phyloP scores from a whole-genome alignment of 2,113 vertebrate species.

The Origma solitaria region DNA sequence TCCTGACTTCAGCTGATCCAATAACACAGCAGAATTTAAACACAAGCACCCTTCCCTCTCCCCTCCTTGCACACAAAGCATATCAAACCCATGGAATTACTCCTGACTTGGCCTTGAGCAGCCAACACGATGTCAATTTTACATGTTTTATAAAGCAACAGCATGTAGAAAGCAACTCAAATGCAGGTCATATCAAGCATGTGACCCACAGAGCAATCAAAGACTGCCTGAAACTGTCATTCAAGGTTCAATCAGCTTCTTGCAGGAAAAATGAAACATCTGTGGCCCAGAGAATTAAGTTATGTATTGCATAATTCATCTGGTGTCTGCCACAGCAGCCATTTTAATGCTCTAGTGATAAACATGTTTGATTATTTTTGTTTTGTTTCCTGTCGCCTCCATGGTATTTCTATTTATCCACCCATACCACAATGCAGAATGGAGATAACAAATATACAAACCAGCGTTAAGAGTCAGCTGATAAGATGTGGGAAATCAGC shows the following conservation, averaged over 20 bases:
- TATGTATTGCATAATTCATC: slow-evolving; percentile 64
- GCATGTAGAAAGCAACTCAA: slow-evolving; percentile 57
- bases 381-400: slow-evolving; percentile 59
- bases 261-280: slow-evolving; percentile 65
- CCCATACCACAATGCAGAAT: not conserved
- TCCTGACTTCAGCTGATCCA: slow-evolving; percentile 33
- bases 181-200: slow-evolving; percentile 61
- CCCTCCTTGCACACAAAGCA: not conserved
- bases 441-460: slow-evolving; percentile 37
- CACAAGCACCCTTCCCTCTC: not conserved
- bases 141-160: slow-evolving; percentile 52
- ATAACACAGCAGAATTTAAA: slow-evolving; percentile 32
- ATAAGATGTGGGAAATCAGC: slow-evolving; percentile 47
- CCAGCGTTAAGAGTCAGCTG: not conserved
- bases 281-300: slow-evolving; percentile 61
- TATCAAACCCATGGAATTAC: slow-evolving; percentile 19
- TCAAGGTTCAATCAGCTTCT: slow-evolving; percentile 57
- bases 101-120: slow-evolving; percentile 34
- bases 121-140: slow-evolving; percentile 52
- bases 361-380: slow-evolving; percentile 51
- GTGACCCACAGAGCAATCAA: slow-evolving; percentile 58
- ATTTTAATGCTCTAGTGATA: slow-evolving; percentile 36
- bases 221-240: slow-evolving; percentile 64
- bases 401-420: slow-evolving; percentile 60
- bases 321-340: slow-evolving; percentile 56